Percentiles rank a stretch among this genome's conserved stretches.
phyloP scores from a whole-genome alignment of 2,888 invertebrate species.

The Nemapogon koenigi region DNA sequence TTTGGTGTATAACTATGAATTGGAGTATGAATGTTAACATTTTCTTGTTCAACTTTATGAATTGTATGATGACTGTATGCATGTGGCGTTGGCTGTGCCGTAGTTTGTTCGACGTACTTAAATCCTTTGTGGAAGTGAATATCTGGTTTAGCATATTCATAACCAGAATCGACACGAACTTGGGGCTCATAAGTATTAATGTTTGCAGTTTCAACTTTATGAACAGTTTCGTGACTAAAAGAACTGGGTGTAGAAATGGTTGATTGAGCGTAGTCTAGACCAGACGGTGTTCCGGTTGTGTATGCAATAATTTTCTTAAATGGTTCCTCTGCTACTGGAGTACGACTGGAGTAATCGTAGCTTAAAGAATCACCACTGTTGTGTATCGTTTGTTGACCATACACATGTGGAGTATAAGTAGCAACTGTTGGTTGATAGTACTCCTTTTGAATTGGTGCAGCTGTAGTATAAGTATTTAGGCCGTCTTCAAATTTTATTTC shows the following conservation, averaged over 20 bases:
- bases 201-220: slow-evolving; percentile 25
- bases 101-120: too few species aligned
- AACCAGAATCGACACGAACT: slow-evolving; percentile 19
- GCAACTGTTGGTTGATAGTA: slow-evolving; percentile 26
- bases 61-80: slow-evolving; percentile 22
- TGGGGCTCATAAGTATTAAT: slow-evolving; percentile 1
- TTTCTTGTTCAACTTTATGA: slow-evolving; percentile 27
- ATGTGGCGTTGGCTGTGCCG: slow-evolving; percentile 23
- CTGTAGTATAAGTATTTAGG: slow-evolving; percentile 32
- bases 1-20: too few species aligned
- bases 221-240: slow-evolving; percentile 23
- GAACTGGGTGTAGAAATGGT: slow-evolving; percentile 21
- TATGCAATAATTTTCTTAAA: slow-evolving; percentile 48
- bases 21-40: slow-evolving; percentile 14
- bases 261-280: slow-evolving; percentile 30
- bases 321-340: slow-evolving; percentile 41
- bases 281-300: slow-evolving; percentile 37
- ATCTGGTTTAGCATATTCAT: slow-evolving; percentile 4
- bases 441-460: slow-evolving; percentile 27
- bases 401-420: slow-evolving; percentile 39
- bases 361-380: slow-evolving; percentile 29
- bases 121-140: too few species aligned
- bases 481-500: slow-evolving; percentile 44
- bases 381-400: slow-evolving; percentile 39
- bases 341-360: slow-evolving; percentile 35